These are phyloP conservation scores for Metaphire vulgaris DNA, from an alignment of 1,140 invertebrate genomes.

Conservation along the genomic window DNA sequence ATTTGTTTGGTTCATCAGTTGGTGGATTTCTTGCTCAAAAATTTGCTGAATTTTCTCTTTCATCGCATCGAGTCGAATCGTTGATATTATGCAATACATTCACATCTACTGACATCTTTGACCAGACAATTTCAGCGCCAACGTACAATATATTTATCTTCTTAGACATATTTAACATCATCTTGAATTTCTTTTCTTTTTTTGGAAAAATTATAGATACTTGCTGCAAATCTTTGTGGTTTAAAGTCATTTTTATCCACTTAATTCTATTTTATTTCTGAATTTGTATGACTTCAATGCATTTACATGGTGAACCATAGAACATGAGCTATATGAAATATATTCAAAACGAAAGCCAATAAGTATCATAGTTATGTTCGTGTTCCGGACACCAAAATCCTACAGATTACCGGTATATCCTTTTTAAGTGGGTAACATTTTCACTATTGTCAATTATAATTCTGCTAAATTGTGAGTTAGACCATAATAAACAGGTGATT, in stretches of 20 bases:
- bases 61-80: constrained; percentile 70
- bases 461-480: too few relatives aligned
- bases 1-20: constrained; percentile 81
- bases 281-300: too few relatives aligned
- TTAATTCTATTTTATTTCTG: too few relatives aligned
- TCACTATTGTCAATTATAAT: too few relatives aligned
- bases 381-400: background rate
- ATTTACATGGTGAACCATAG: too few relatives aligned
- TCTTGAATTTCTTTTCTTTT: background rate
- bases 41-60: constrained; percentile 71
- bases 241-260: too few relatives aligned
- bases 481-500: too few relatives aligned
- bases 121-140: background rate
- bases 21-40: constrained; percentile 87
- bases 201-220: background rate
- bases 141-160: too few relatives aligned
- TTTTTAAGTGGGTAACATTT: too few relatives aligned
- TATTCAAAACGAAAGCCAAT: too few relatives aligned
- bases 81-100: constrained; percentile 82
- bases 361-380: background rate
- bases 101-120: constrained; percentile 37
- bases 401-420: too few relatives aligned
- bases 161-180: background rate
- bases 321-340: too few relatives aligned
- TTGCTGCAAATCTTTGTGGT: constrained; percentile 2